A percentile compares a stretch with the other conserved stretches of the same genome.
These are phyloP conservation scores for Lasioglossum calceatum DNA, from an alignment of 2,888 invertebrate genomes.

Conservation along the genomic window DNA sequence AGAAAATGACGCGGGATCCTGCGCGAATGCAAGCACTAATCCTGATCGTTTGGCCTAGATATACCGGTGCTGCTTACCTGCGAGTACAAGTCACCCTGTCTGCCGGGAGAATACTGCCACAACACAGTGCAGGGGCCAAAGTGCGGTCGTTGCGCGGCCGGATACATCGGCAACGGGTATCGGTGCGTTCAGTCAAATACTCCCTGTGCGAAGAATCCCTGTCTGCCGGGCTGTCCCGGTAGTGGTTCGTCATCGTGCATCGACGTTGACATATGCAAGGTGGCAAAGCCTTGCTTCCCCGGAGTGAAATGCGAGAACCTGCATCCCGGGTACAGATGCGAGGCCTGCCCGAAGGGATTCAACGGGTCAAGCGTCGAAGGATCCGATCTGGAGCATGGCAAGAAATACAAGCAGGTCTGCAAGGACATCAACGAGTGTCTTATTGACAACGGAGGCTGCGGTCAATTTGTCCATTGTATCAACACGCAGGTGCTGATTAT, in stretches of 20 bases:
- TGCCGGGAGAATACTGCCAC: conserved; percentile 88
- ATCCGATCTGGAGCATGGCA: conserved; percentile 89
- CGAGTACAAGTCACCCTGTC: conserved; percentile 79
- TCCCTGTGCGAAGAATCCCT: background rate
- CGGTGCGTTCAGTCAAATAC: conserved; percentile 82
- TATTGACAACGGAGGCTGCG: conserved; percentile 91
- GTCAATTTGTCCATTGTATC: conserved; percentile 91
- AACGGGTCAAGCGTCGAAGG: conserved; percentile 89
- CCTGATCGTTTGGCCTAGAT: conserved; percentile 21
- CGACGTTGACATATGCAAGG: conserved; percentile 92
- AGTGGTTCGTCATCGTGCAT: conserved; percentile 82
- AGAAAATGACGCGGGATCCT: too few relatives aligned
- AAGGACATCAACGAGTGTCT: conserved; percentile 95
- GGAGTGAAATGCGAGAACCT: conserved; percentile 91
- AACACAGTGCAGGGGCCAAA: conserved; percentile 89
- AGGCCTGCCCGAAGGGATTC: conserved; percentile 94
- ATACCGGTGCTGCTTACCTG: conserved; percentile 70
- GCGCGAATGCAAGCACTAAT: too few relatives aligned
- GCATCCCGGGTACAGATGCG: conserved; percentile 94
- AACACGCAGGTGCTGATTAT: conserved; percentile 89
- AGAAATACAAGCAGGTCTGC: conserved; percentile 90
- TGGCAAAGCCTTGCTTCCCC: conserved; percentile 92
- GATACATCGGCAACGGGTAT: conserved; percentile 90
- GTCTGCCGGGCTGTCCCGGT: background rate
- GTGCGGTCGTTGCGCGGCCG: conserved; percentile 91